phyloP scores from a whole-genome alignment of 1,140 invertebrate genomes.

The Drosophila chauvacae region DNA sequence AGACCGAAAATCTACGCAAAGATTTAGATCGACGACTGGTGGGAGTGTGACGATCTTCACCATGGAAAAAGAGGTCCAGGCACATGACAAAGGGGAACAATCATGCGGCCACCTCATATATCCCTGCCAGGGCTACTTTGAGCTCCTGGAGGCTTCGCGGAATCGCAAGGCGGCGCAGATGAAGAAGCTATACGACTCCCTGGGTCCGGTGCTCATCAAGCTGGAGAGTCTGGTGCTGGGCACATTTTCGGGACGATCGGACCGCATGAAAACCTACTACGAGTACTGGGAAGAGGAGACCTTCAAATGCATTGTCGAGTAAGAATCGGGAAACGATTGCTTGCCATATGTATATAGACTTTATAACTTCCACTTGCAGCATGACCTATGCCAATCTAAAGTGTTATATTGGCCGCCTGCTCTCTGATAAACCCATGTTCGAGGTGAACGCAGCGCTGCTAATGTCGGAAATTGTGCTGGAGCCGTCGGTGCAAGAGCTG shows the following conservation, averaged over 20 bases:
- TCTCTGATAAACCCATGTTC: constrained; percentile 88
- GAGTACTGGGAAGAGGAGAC: constrained; percentile 89
- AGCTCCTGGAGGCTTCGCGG: constrained; percentile 87
- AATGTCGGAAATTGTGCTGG: constrained; percentile 89
- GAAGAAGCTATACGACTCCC: constrained; percentile 89
- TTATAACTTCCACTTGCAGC: constrained; percentile 12
- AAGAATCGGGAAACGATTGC: background rate
- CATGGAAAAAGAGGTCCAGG: constrained; percentile 22
- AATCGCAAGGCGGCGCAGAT: constrained; percentile 88
- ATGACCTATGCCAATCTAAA: constrained; percentile 88
- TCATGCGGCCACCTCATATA: constrained; percentile 64
- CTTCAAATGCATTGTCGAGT: constrained; percentile 86
- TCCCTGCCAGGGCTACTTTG: constrained; percentile 84
- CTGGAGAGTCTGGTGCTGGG: constrained; percentile 91
- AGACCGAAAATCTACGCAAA: background rate
- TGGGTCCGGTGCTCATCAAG: constrained; percentile 92
- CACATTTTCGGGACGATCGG: constrained; percentile 87
- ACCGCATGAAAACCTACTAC: constrained; percentile 89
- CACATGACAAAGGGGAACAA: constrained; percentile 33
- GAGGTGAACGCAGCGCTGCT: constrained; percentile 91
- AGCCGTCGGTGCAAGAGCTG: constrained; percentile 90
- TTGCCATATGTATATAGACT: too few relatives aligned
- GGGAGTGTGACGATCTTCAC: constrained; percentile 42
- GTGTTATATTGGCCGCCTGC: constrained; percentile 88
- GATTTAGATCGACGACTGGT: constrained; percentile 40